Evolutionary conservation across 2,113 vertebrate species (phyloP), one percentile per base, ranked within the genome.

Genomic region (Pungitius pungitius): DNA sequence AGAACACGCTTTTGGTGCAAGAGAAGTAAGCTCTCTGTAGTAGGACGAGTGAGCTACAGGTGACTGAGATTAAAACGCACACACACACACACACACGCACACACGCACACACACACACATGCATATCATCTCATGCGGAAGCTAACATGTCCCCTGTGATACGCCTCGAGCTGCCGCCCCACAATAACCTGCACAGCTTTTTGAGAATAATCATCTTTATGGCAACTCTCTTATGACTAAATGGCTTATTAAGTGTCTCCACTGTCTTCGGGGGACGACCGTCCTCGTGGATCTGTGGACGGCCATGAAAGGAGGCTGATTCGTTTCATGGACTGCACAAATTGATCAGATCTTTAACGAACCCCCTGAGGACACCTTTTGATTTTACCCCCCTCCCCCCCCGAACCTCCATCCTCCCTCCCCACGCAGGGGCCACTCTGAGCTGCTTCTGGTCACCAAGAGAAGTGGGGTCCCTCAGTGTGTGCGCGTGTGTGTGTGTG

Each of bases 171-270:
- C 83, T 72, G 74, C 80, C 62, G 77, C 79, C 69, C 83, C 35
- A 66, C 61, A 86, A 79, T 68, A 74, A 80, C 56, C 65, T 39
- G 57, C 70, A 35, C 73, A 51, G 85, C 75, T 49, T 54, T 73
- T 43, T 64, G 43, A 39, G 45, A 73, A 85, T 83, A 66, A 88
- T 82, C 81, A 75, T 77, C 69, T 84, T 85, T 81, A 86, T 83
- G 73, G 80, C 80, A 18, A 43, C 73, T 74, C 80, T 70, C 71
- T 84, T 81, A 77, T 52, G 62, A 83, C 37, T 65, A 69, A 65
- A 83, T 59, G 33, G 81, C 79, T 78, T 70, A 70, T 84, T 73
- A 84, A 77, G 39, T 47, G 82, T 59, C 67, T 82, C 20, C 56
- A 66, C 55, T 57, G 83, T 73, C 77, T 73, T 52, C 12, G 61